Base-by-base conservation (phyloP, 2,797 vertebrate genomes). In the Thripadectes ignobilis region DNA sequence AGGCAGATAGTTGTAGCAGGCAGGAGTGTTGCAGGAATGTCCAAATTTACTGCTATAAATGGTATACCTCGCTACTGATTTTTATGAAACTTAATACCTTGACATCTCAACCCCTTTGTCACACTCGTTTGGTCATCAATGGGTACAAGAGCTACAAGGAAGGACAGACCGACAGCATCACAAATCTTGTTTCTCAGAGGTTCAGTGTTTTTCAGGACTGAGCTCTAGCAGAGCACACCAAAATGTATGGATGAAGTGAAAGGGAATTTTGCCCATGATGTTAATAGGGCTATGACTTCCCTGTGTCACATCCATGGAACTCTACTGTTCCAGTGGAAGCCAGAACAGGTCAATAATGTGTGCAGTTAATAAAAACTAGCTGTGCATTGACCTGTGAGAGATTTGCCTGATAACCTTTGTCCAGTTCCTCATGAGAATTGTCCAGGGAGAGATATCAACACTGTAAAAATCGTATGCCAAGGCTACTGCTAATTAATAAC, bases 401-500 rank as follows among this genome's bases (percentile, higher is more conserved):
- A 75, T 87, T 59, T 78, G 38, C 34, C 41, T 76, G 45, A 41
- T 55, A 81, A 75, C 45, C 85, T 96, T 86, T 63, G 72, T 62
- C 30, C 38, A 45, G n/a, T 20, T 94, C 54, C 39, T 84, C 58
- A 36, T 3, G 14, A 71, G 48, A 90, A 63, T 16, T n/a, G 51
- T 89, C 63, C 66, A 77, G 41, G 63, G 71, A 95, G 61, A 81
- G 13, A n/a, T 81, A 88, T 41, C 63, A 93, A 54, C 62, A 54
- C 26, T 71, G 77, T 61, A 92, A 87, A 96, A 87, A 76, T n/a
- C 0, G 0, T 48, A 82, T 0, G 5, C 22, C 23, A 86, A 73
- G 69, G 41, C 74, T 51, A 32, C 66, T 62, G 43, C 38, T 95
- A 95, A 90, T 95, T 90, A 92, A 76, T 93, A 90, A 84, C 69